Conservation (phyloP, 2,113 vertebrate species). For the Pelecanus crispus region DNA sequence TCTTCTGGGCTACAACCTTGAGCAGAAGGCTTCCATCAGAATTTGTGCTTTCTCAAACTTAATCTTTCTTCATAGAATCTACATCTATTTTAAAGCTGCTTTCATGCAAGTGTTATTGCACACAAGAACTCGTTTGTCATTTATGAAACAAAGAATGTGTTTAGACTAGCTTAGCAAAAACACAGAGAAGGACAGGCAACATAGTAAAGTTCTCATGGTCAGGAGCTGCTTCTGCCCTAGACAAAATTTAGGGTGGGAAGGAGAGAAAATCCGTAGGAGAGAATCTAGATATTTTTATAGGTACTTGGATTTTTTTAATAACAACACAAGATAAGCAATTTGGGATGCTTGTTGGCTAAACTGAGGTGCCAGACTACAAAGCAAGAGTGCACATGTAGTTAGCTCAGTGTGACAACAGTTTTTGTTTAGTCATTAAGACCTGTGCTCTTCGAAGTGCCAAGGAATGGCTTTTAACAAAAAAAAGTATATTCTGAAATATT, state of each 20-base stretch:
- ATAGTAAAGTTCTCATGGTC: neutral
- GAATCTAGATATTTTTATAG: neutral
- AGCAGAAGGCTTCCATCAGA: neutral
- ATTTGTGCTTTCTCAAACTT: neutral
- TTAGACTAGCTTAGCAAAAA: neutral
- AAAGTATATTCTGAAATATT: neutral
- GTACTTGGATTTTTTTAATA: neutral
- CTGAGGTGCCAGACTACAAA: neutral
- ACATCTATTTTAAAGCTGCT: neutral
- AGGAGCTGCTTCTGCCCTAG: neutral
- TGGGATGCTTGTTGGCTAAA: neutral
- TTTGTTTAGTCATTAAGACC: neutral
- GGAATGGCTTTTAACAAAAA: neutral
- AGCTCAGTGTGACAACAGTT: neutral
- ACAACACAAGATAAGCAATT: neutral
- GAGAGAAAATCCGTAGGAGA: neutral
- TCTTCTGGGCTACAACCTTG: neutral
- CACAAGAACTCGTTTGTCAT: neutral
- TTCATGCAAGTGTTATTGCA: neutral
- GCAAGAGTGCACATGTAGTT: accelerated
- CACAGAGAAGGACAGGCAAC: neutral
- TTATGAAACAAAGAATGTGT: neutral
- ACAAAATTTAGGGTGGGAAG: neutral
- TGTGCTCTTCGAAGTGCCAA: neutral
- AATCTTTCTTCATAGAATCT: neutral